phyloP scores from a whole-genome alignment of 2,113 vertebrate species.

The Poecile atricapillus region DNA sequence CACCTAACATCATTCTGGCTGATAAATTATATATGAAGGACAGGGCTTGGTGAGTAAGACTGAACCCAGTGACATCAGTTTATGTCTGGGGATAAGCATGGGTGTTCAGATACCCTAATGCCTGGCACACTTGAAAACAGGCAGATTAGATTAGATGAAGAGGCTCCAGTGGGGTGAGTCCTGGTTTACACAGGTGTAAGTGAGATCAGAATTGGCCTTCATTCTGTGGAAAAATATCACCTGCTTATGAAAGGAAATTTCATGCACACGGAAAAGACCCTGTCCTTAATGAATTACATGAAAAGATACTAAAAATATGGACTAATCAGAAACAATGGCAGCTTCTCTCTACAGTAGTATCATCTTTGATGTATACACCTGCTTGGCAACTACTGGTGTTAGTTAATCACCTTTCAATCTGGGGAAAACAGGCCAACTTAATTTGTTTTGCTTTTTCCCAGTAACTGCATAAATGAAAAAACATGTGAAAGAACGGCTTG shows the following conservation, averaged over 20 bases:
- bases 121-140: not conserved
- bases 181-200: constrained; percentile 50
- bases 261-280: not conserved
- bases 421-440: not conserved
- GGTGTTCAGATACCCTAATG: not conserved
- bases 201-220: constrained; percentile 59
- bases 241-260: constrained; percentile 29
- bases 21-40: constrained; percentile 62
- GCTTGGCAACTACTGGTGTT: not conserved
- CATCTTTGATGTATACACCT: constrained; percentile 1
- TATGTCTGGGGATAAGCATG: not conserved
- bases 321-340: not conserved
- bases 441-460: not conserved
- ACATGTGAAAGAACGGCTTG: not conserved
- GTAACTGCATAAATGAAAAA: not conserved
- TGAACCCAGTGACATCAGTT: not conserved
- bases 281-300: constrained; percentile 20
- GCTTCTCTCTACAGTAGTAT: not conserved
- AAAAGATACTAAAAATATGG: constrained; percentile 1
- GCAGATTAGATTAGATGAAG: not conserved
- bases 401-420: not conserved
- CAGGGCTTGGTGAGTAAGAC: constrained; percentile 1
- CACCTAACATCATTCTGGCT: constrained; percentile 49
- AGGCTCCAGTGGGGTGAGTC: not conserved
- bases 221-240: constrained; percentile 29